phyloP scores from a whole-genome alignment of 2,888 invertebrate species.

The Sinodicranocentrus sp. region DNA sequence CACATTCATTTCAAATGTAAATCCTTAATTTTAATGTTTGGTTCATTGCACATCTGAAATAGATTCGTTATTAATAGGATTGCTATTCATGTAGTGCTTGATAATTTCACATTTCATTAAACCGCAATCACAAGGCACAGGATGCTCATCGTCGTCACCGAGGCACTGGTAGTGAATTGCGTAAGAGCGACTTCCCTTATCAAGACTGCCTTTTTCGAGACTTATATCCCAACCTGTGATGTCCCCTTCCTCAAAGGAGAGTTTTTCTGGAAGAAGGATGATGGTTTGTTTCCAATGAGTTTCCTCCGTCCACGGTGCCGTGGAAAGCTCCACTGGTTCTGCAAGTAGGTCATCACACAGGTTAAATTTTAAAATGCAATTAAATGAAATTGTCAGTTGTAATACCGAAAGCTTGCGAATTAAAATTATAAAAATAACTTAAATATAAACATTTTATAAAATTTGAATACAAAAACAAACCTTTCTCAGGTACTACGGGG shows the following conservation, averaged over 20 bases:
- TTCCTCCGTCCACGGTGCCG: conserved; percentile 79
- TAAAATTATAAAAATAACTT: too few relatives aligned
- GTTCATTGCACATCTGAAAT: too few relatives aligned
- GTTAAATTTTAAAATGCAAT: conserved; percentile 5
- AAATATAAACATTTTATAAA: too few relatives aligned
- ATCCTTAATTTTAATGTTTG: too few relatives aligned
- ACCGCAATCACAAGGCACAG: conserved; percentile 87
- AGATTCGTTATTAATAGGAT: too few relatives aligned
- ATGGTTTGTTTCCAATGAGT: conserved; percentile 89
- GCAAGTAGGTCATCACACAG: neutral
- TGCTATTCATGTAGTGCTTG: conserved; percentile 78
- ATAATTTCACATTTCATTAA: conserved; percentile 88
- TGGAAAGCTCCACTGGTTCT: conserved; percentile 73
- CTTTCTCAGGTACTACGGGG: conserved; percentile 78
- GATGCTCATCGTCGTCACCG: conserved; percentile 85
- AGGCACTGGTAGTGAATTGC: conserved; percentile 85
- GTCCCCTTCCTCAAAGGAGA: conserved; percentile 79
- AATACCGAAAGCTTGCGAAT: too few relatives aligned
- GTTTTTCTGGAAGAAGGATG: conserved; percentile 86
- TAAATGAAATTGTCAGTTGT: too few relatives aligned
- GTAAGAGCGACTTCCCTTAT: conserved; percentile 80
- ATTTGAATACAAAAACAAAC: conserved; percentile 3
- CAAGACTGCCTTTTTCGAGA: conserved; percentile 79
- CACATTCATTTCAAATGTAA: too few relatives aligned
- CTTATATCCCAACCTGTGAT: conserved; percentile 77